Conservation (phyloP, 2,888 invertebrate species). For the Cenopis cana region DNA sequence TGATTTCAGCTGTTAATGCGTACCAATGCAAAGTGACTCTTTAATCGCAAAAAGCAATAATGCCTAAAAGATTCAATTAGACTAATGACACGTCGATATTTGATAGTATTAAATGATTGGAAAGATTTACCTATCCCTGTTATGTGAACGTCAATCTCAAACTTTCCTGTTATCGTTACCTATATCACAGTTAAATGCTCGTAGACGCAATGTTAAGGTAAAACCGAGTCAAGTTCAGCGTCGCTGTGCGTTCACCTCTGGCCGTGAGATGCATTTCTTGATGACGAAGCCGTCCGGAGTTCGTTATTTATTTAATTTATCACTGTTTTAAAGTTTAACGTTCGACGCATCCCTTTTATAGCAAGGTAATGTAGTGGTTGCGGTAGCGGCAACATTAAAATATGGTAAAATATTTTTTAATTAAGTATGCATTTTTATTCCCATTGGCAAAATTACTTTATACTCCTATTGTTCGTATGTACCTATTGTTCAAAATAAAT, state of each 20-base stretch:
- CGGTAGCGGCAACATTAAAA: no score
- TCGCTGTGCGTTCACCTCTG: constrained; percentile 73
- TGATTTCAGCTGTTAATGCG: not conserved
- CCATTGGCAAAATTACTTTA: no score
- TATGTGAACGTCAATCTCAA: not conserved
- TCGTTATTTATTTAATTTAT: constrained; percentile 24
- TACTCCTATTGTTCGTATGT: no score
- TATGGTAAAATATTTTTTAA: no score
- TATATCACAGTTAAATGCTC: constrained; percentile 13
- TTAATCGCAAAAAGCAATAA: not conserved
- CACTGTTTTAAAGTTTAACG: constrained; percentile 2
- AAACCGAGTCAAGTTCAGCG: constrained; percentile 74
- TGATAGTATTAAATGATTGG: not conserved
- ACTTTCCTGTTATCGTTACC: constrained; percentile 29
- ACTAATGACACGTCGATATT: not conserved
- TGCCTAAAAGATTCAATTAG: not conserved
- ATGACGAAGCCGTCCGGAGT: constrained; percentile 39
- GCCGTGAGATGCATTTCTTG: constrained; percentile 61
- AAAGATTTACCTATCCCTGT: not conserved
- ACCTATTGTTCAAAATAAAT: no score
- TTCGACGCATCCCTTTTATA: constrained; percentile 2
- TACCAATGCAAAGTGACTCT: not conserved
- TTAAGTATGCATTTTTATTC: no score
- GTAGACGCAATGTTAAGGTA: constrained; percentile 63
- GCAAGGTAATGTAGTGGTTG: no score